Evolutionary conservation across 2,113 vertebrate species (phyloP), one percentile per base, ranked within the genome.

Genomic region (Nematolebias whitei): DNA sequence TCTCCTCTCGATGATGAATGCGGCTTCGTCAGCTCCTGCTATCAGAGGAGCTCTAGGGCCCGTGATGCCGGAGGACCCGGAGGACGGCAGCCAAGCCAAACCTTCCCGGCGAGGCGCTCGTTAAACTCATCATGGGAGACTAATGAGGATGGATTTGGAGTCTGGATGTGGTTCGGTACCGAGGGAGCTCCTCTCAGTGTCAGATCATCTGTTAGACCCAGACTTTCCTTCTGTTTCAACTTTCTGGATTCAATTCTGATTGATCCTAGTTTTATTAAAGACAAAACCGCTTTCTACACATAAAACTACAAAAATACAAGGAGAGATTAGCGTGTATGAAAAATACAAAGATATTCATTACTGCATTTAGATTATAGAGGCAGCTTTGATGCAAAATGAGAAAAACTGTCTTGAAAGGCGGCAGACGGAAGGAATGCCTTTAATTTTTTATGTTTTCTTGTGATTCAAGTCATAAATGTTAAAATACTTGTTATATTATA

Each of bases 51-150:
- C 76, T 71, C 61, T 64, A 2, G 39, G 71, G 72, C 76, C 54
- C 26, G 64, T 15, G 71, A 70, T 78, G 74, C 76, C 73, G 63
- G 58, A 38, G 64, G 61, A 79, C 83, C 78, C 78, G 58, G 70
- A 80, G 84, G 79, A 76, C 71, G 14, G 81, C 22, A 39, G 71
- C 76, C 62, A 59, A 80, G 74, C 79, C 68, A 68, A 78, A 74
- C 74, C 63, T 61, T 72, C 69, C 63, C 72, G 74, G 73, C 29
- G 43, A 83, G 71, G 60, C 71, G 67, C 68, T 86, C 84, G 71
- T 84, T 88, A 80, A 85, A 84, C 84, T 80, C 81, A 85, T 86
- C 79, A 83, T 74, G 80, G 55, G 82, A 87, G 85, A 83, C 82
- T 84, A 87, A 88, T 83, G 82, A 88, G 82, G 80, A 87, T 80